Evolutionary conservation across 1,140 invertebrate species (phyloP).

Genomic region (Drosophila persimilis): DNA sequence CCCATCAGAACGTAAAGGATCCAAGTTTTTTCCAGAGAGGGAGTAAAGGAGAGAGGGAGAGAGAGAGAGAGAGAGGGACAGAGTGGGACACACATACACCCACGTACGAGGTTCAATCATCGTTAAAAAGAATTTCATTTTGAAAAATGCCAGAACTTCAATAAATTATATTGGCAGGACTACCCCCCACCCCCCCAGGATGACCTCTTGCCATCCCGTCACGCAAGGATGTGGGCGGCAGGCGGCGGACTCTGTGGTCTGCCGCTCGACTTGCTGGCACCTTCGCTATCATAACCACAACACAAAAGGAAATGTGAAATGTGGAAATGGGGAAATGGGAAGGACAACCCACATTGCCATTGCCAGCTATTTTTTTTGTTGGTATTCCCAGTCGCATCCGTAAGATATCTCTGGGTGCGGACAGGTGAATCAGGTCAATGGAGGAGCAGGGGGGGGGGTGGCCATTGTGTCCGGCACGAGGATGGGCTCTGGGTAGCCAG

Average conservation of each 20-base stretch:
- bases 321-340: constrained; percentile 9
- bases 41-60: background rate
- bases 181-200: constrained; percentile 8
- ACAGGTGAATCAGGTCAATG: constrained; percentile 74
- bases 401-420: constrained; percentile 45
- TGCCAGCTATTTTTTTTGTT: no score
- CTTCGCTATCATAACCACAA: constrained; percentile 77
- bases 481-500: constrained; percentile 31
- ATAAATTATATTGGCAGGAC: constrained; percentile 74
- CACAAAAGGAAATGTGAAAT: constrained; percentile 49
- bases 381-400: constrained; percentile 19
- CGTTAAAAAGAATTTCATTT: constrained; percentile 80
- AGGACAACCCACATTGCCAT: constrained; percentile 4
- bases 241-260: constrained; percentile 30
- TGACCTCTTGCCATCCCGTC: no score
- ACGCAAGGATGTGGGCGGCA: background rate
- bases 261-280: constrained; percentile 59
- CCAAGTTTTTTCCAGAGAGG: background rate
- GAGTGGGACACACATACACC: constrained; percentile 17
- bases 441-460: constrained; percentile 5
- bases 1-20: constrained; percentile 52
- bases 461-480: constrained; percentile 27
- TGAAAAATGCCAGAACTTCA: constrained; percentile 79
- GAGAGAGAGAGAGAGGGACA: background rate
- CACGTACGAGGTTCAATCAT: constrained; percentile 72